Evolutionary conservation across 2,888 invertebrate genomes (phyloP), one percentile per base, ranked within the genome.

Genomic region (Leptinotarsa peninsularis): DNA sequence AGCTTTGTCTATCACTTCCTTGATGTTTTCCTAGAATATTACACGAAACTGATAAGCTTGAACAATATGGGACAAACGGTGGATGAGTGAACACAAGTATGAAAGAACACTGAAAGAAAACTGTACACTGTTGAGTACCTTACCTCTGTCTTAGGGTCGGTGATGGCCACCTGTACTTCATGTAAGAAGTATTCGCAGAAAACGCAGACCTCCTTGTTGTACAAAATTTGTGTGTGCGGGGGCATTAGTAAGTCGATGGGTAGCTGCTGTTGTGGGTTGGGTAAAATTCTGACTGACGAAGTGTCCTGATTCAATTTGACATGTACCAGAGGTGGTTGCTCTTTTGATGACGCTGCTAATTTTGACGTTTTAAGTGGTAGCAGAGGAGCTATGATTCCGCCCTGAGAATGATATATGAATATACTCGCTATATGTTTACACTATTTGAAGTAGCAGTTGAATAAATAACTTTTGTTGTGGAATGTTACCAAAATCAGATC

Each of bases 151-250:
- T 87, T 87, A 2, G 93, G 92, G 79, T 92, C 90, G 72, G 94
- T 93, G 79, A 96, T 89, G 21, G 91, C 91, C 70, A 93, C 91
- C 86, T 96, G 96, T 66, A 96, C 83, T 79, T 93, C 94, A 85
- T 96, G 95, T 82, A 96, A 87, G 87, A 95, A 90, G 88, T 95
- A 95, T 88, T 96, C 93, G 85, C 97, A 97, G 86, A 96, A 91
- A 49, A 93, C 91, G 87, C 97, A 96, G 1, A 89, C 86, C 79
- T 92, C 85, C 83, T 91, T 89, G 79, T 87, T 88, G 82, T 88
- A 88, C 21, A 84, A 76, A 21, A 85, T 79, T 76, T 86, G 83
- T 68, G 83, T 79, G 73, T 85, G 84, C 81, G 80, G 88, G 78
- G 82, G 89, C 85, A 81, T 89, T 85, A 89, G 88, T 85, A 81